Evolutionary conservation across 2,113 vertebrate genomes (phyloP), one percentile per base, ranked within the genome.

Genomic region (Glaucomys volans): DNA sequence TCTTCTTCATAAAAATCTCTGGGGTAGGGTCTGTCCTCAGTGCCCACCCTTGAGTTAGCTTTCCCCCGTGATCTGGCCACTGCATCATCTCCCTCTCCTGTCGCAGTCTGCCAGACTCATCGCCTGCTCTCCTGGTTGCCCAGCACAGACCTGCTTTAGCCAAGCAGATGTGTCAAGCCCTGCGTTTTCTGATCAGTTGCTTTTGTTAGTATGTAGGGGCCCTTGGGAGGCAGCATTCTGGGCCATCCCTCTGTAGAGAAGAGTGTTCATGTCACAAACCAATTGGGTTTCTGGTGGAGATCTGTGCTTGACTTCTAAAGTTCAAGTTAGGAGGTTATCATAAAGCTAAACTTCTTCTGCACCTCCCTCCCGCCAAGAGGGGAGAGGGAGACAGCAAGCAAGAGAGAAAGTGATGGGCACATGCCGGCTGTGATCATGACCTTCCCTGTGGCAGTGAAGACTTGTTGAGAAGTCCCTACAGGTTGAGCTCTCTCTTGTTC

Each of bases 401-500:
- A 88, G 32, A 91, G 30, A 35, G 42, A 90, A 85, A 77, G 69
- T 5, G 28, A 40, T 54, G 71, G 59, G 14, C 30, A 59, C 66
- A n/a, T 44, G 37, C 52, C 74, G 91, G 7, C 22, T 37, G 13
- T 93, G 37, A 64, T 47, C 50, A 8, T 81, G 74, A 20, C 92
- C 82, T 42, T 87, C 72, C 90, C 59, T 67, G 8, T 86, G 69
- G 20, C 75, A 75, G 14, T 94, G 84, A 57, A 80, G 91, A 91
- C 81, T 72, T 18, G 1, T 72, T 18, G 1, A 71, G 47, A 7
- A 88, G 30, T 90, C 80, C 71, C 91, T 82, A 64, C 20, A 35
- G 22, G 30, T 93, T n/a, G n/a, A 22, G 35, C 89, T 93, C 35
- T 67, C 62, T 44, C 35, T 16, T 83, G 47, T 75, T 75, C 67